Percentiles rank a stretch among this genome's conserved stretches.
Conservation (phyloP, 23 tunicate genomes). For the Corella eumyota region DNA sequence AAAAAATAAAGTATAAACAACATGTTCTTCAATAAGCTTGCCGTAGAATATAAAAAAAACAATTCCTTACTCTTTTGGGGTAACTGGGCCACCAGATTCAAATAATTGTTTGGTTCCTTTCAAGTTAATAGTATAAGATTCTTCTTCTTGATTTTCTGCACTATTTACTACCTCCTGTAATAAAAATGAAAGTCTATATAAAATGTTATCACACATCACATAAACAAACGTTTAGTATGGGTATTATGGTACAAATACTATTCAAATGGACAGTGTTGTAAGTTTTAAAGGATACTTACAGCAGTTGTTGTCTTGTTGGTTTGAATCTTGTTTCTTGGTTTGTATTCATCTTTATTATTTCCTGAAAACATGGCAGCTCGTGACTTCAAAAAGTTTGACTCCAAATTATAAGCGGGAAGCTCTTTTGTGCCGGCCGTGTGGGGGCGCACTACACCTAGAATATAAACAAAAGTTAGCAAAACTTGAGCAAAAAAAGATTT, state of each 20-base stretch:
- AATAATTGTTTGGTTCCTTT: constrained; percentile 62
- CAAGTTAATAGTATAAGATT: constrained; percentile 30
- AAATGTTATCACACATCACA: no score
- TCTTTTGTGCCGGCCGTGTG: constrained; percentile 86
- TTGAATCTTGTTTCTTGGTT: constrained; percentile 51
- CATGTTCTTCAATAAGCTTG: not conserved
- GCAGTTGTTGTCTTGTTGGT: constrained; percentile 2
- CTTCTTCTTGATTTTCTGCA: constrained; percentile 12
- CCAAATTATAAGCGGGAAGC: constrained; percentile 45
- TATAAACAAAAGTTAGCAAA: not conserved
- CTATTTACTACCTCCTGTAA: constrained; percentile 41
- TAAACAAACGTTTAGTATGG: no score
- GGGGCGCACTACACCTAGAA: constrained; percentile 61
- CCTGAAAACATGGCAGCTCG: constrained; percentile 67
- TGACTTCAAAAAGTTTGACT: constrained; percentile 47
- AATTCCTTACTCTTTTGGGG: constrained; percentile 4
- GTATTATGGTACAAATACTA: no score
- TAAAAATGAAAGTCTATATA: not conserved
- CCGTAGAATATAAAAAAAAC: not conserved
- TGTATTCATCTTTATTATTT: constrained; percentile 29
- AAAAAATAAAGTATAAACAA: not conserved
- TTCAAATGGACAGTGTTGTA: no score
- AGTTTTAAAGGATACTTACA: no score
- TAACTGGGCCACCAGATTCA: constrained; percentile 32
- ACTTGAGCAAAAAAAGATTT: not conserved